A percentile compares a stretch with the other conserved stretches of the same genome.
Evolutionary conservation across 2,888 invertebrate species (phyloP).

Genomic region (Caenorhabditis sp.): DNA sequence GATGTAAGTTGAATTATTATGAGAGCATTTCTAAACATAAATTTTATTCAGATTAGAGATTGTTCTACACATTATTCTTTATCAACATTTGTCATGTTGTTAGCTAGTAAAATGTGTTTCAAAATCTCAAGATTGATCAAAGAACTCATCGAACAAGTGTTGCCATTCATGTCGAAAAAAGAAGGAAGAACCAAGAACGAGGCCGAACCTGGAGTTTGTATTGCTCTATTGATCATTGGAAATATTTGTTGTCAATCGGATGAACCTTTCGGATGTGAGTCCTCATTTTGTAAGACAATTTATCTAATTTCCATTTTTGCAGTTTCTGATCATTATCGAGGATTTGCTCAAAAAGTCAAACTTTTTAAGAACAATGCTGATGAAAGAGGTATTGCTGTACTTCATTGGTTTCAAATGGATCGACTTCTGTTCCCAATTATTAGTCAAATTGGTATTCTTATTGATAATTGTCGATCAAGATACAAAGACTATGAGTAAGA

Average conservation of each 20-base stretch:
- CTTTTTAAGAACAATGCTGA: slow-evolving; percentile 41
- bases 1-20: slow-evolving; percentile 17
- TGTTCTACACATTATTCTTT: slow-evolving; percentile 60
- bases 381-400: slow-evolving; percentile 35
- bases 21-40: background rate
- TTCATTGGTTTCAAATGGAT: slow-evolving; percentile 59
- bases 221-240: slow-evolving; percentile 55
- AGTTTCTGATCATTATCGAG: slow-evolving; percentile 50
- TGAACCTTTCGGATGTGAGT: slow-evolving; percentile 57
- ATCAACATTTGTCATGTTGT: slow-evolving; percentile 56
- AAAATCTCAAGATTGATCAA: slow-evolving; percentile 49
- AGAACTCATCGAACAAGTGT: slow-evolving; percentile 48
- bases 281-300: background rate
- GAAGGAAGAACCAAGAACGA: slow-evolving; percentile 38
- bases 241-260: slow-evolving; percentile 53
- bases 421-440: slow-evolving; percentile 57
- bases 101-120: slow-evolving; percentile 64
- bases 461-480: slow-evolving; percentile 50
- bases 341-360: slow-evolving; percentile 34
- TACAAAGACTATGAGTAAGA: slow-evolving; percentile 26
- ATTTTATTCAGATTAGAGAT: slow-evolving; percentile 49
- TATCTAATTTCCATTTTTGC: slow-evolving; percentile 3
- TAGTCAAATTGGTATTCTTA: slow-evolving; percentile 52
- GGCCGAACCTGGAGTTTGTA: slow-evolving; percentile 55
- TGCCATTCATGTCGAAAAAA: slow-evolving; percentile 39